A percentile compares a stretch with the other conserved stretches of the same genome.
phyloP scores from a whole-genome alignment of 2,888 invertebrate genomes.

The Sphaerophoria taeniata region DNA sequence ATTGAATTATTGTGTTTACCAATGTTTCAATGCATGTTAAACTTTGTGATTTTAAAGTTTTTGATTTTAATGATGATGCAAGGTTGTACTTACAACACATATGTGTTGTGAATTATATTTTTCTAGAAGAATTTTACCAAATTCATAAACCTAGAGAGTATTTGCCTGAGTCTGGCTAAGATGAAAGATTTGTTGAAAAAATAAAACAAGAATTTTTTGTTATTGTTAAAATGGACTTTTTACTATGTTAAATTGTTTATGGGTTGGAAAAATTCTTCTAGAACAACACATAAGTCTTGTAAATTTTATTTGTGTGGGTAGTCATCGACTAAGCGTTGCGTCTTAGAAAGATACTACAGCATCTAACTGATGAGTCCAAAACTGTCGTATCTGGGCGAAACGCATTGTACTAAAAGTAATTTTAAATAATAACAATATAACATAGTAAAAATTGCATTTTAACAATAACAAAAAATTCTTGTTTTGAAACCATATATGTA shows the following conservation, averaged over 20 bases:
- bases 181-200: conserved; percentile 29
- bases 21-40: conserved; percentile 28
- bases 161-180: conserved; percentile 38
- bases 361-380: too few species aligned
- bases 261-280: conserved; percentile 7
- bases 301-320: conserved; percentile 31
- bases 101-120: too few species aligned
- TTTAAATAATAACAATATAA: conserved; percentile 23
- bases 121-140: too few species aligned
- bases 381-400: too few species aligned
- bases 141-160: too few species aligned
- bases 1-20: too few species aligned
- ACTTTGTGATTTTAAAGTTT: conserved; percentile 59
- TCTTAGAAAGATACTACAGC: too few species aligned
- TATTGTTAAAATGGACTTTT: conserved; percentile 55
- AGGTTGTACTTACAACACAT: conserved; percentile 44
- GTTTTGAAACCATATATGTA: too few species aligned
- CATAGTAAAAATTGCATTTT: conserved; percentile 31
- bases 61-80: conserved; percentile 21
- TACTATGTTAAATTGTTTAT: conserved; percentile 1
- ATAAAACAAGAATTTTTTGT: conserved; percentile 10
- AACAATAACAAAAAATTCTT: conserved; percentile 47
- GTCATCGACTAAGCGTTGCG: too few species aligned
- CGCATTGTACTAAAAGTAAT: too few species aligned
- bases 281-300: conserved; percentile 39